phyloP scores from a whole-genome alignment of 2,888 invertebrate species.

The Polydrusus cervinus region DNA sequence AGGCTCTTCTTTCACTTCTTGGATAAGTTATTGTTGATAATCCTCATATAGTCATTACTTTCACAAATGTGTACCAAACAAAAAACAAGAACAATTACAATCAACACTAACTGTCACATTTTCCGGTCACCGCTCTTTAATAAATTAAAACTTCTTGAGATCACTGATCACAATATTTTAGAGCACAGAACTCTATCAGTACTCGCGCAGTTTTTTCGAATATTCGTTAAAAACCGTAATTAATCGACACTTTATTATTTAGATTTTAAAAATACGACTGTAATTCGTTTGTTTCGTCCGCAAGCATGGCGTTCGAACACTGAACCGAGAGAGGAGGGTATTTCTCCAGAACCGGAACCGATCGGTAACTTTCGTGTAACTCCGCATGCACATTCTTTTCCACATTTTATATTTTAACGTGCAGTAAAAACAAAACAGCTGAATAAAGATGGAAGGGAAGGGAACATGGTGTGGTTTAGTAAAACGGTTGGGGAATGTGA shows the following conservation, averaged over 20 bases:
- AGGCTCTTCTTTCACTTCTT: constrained; percentile 24
- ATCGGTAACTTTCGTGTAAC: constrained; percentile 50
- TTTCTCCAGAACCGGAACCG: constrained; percentile 51
- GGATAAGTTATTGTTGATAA: constrained; percentile 36
- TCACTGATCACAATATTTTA: neutral
- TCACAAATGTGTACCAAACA: constrained; percentile 31
- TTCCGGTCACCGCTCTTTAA: constrained; percentile 33
- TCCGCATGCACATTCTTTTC: constrained; percentile 52
- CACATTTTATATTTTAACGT: constrained; percentile 39
- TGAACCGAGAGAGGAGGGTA: constrained; percentile 55
- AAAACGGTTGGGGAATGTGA: constrained; percentile 28
- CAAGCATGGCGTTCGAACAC: constrained; percentile 55
- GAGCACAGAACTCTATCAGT: constrained; percentile 17
- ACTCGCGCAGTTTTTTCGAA: constrained; percentile 30
- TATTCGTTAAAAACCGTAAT: constrained; percentile 8
- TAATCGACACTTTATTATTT: constrained; percentile 23
- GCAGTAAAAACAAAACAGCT: constrained; percentile 53
- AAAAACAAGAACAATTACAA: constrained; percentile 35
- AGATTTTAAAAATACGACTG: constrained; percentile 25
- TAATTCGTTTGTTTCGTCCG: constrained; percentile 24
- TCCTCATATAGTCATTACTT: constrained; percentile 31
- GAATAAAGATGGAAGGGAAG: constrained; percentile 41
- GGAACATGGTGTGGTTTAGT: constrained; percentile 39
- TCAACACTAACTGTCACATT: constrained; percentile 46
- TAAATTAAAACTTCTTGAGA: constrained; percentile 10